phyloP scores from a whole-genome alignment of 2,888 invertebrate genomes.

The Petrophora chlorosata region DNA sequence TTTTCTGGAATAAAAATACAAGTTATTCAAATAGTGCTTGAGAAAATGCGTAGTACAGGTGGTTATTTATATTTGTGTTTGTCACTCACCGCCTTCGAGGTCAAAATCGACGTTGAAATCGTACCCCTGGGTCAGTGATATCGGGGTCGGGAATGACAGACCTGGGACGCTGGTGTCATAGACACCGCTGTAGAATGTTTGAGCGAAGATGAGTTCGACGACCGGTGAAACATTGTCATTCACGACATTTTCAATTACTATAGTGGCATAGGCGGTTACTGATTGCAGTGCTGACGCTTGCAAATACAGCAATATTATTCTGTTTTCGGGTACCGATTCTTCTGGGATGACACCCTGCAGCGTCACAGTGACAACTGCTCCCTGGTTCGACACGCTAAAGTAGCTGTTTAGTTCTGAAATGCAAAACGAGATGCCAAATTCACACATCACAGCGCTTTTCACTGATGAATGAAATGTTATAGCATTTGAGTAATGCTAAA shows the following conservation, averaged over 20 bases:
- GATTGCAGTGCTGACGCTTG: conserved; percentile 19
- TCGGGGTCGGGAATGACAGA: conserved; percentile 30
- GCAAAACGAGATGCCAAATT: neutral
- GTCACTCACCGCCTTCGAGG: conserved; percentile 43
- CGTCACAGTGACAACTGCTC: conserved; percentile 15
- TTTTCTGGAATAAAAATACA: conserved; percentile 14
- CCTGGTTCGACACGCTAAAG: conserved; percentile 13
- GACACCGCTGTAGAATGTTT: conserved; percentile 42
- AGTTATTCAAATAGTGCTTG: conserved; percentile 26
- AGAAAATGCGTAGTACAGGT: neutral
- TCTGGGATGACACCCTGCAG: conserved; percentile 38
- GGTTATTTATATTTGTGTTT: conserved; percentile 1
- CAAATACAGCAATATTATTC: conserved; percentile 24
- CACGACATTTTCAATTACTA: conserved; percentile 16
- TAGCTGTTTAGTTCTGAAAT: conserved; percentile 18
- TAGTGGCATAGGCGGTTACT: conserved; percentile 20
- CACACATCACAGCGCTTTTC: neutral
- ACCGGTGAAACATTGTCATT: conserved; percentile 5
- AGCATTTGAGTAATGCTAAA: no score
- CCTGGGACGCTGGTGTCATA: conserved; percentile 31
- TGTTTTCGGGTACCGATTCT: conserved; percentile 32
- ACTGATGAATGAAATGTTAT: no score
- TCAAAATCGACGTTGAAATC: conserved; percentile 35
- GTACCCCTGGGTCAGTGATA: conserved; percentile 33
- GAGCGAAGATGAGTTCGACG: conserved; percentile 38